Percentiles rank a stretch among this genome's conserved stretches.
Conservation (phyloP, 2,888 invertebrate genomes). For the Ormyrus thymus region DNA sequence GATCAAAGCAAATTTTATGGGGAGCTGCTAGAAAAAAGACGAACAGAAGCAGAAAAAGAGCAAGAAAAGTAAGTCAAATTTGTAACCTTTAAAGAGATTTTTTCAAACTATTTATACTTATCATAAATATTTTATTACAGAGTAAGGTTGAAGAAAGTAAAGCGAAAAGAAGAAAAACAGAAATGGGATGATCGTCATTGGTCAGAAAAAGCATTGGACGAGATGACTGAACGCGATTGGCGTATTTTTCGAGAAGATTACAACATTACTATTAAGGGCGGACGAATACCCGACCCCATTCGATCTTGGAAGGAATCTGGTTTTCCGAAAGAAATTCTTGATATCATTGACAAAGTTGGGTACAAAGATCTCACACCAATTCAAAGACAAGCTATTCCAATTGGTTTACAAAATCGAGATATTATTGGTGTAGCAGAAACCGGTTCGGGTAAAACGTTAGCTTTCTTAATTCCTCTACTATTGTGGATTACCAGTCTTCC, state of each 20-base stretch:
- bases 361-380: conserved; percentile 99
- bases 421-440: conserved; percentile 99
- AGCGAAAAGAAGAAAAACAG: conserved; percentile 97
- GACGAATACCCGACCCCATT: conserved; percentile 96
- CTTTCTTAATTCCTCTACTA: conserved; percentile 96
- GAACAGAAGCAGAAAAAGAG: conserved; percentile 97
- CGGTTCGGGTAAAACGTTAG: conserved; percentile 98
- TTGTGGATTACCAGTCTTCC: conserved; percentile 99
- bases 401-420: conserved; percentile 94
- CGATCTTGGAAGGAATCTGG: conserved; percentile 96
- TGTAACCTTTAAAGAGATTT: too few species aligned
- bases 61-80: conserved; percentile 84
- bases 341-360: conserved; percentile 95
- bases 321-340: conserved; percentile 91
- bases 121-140: conserved; percentile 57
- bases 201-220: conserved; percentile 94
- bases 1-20: conserved; percentile 99
- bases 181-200: conserved; percentile 99
- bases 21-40: conserved; percentile 92
- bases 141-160: conserved; percentile 91
- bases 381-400: conserved; percentile 99
- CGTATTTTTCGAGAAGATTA: conserved; percentile 99
- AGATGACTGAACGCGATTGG: conserved; percentile 99
- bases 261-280: conserved; percentile 98
- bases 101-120: conserved; percentile 12